Base-by-base conservation (phyloP, 2,113 vertebrate species). In the Ammospiza caudacuta region DNA sequence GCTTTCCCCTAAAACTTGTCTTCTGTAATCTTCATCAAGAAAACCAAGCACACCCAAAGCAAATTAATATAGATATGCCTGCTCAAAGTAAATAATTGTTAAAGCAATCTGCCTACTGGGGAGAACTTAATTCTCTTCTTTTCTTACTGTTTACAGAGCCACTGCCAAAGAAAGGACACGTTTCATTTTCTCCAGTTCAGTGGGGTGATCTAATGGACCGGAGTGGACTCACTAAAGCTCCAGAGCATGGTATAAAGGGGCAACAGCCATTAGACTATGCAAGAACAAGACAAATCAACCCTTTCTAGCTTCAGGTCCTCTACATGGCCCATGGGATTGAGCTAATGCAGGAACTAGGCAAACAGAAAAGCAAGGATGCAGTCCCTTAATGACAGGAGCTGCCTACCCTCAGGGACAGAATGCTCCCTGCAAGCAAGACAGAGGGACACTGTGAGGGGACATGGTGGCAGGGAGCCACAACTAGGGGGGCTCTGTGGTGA, bases 181-280 rank as follows among this genome's bases (percentile, higher is more conserved):
- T 90, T 95, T 94, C 88, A 95, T 96, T 97, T 96, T 93, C 92
- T 96, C 82, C 95, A 96, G 93, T 93, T 93, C 94, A 97, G 20
- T 95, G 92, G 73, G 95, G 83, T 83, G 85, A 94, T 81, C 95
- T 95, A 83, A 97, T 89, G 92, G 93, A 82, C 35, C 12, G 24
- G 54, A 95, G 91, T 35, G 93, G 87, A 44, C 75, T 73, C 54
- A 24, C 81, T 84, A 29, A 59, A 91, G 93, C 93, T 96, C 94
- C 27, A 76, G 75, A 91, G 89, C 89, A 83, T 1, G 33, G 81
- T 83, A 87, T 43, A 96, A 95, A 95, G 77, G 87, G 93, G 87
- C 58, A 95, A 12, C 54, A 66, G 87, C 77, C 92, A 94, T 95
- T 20, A 95, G 70, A 69, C 84, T 76, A 66, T 35, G 54, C 74